Percentiles rank a stretch among this genome's conserved stretches.
phyloP scores from a whole-genome alignment of 2,888 invertebrate genomes.

The Mesochorus sp. region DNA sequence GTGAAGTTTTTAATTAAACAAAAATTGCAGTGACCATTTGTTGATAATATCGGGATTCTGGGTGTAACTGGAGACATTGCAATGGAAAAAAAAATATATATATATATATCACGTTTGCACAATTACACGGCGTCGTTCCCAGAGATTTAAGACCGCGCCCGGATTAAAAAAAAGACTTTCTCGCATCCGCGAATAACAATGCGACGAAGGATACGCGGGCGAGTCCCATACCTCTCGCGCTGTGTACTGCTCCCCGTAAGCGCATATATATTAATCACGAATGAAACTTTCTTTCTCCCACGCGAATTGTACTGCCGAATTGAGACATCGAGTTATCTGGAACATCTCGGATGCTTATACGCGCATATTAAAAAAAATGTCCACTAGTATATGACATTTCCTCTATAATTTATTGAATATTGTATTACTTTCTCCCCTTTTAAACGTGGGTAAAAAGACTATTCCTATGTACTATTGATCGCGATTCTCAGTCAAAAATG shows the following conservation, averaged over 20 bases:
- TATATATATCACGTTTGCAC: slow-evolving; percentile 3
- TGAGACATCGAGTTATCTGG: slow-evolving; percentile 23
- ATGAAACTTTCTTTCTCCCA: slow-evolving; percentile 41
- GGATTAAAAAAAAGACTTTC: slow-evolving; percentile 9
- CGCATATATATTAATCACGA: slow-evolving; percentile 45
- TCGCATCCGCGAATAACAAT: slow-evolving; percentile 50
- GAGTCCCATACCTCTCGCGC: neutral
- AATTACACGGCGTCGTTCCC: slow-evolving; percentile 25
- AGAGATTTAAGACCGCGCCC: slow-evolving; percentile 49
- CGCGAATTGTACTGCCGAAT: slow-evolving; percentile 28
- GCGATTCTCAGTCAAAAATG: too few species aligned
- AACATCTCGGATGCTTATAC: slow-evolving; percentile 1
- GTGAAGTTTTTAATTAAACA: too few species aligned
- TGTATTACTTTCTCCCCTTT: neutral
- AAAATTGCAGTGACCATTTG: neutral
- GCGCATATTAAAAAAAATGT: neutral
- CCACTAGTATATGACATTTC: neutral
- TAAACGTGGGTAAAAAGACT: too few species aligned
- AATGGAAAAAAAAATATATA: neutral
- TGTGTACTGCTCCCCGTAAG: neutral
- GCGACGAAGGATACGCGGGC: slow-evolving; percentile 24
- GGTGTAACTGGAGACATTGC: slow-evolving; percentile 9
- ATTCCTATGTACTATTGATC: too few species aligned
- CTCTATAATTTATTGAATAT: neutral
- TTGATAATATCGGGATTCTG: slow-evolving; percentile 12